phyloP scores from a whole-genome alignment of 1,140 invertebrate genomes.

The Drosophila persimilis region DNA sequence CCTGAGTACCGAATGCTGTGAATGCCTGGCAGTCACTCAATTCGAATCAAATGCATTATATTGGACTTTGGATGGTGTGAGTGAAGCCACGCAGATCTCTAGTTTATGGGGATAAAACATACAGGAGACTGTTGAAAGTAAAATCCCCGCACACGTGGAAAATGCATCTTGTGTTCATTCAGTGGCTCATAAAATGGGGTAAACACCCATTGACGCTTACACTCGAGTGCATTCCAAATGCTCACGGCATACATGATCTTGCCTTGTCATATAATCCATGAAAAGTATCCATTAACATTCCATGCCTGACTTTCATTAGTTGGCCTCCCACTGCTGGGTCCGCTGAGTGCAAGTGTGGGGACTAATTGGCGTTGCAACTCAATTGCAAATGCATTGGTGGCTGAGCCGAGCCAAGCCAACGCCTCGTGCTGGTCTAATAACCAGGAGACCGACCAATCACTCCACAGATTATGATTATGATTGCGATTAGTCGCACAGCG shows the following conservation, averaged over 20 bases:
- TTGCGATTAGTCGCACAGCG: constrained; percentile 21
- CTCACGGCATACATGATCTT: constrained; percentile 16
- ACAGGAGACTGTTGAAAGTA: too few relatives aligned
- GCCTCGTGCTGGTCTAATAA: constrained; percentile 66
- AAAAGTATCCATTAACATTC: constrained; percentile 39
- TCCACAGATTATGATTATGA: constrained; percentile 41
- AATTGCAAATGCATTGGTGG: constrained; percentile 51
- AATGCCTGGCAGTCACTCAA: too few relatives aligned
- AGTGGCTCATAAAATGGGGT: background rate
- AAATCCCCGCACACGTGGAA: too few relatives aligned
- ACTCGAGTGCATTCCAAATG: constrained; percentile 6
- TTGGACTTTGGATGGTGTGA: too few relatives aligned
- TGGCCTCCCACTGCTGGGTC: background rate
- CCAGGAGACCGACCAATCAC: constrained; percentile 17
- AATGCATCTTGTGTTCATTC: too few relatives aligned
- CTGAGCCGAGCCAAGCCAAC: background rate
- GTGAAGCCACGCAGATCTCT: too few relatives aligned
- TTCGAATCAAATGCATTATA: too few relatives aligned
- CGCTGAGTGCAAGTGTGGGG: constrained; percentile 32
- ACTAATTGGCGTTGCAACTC: constrained; percentile 70
- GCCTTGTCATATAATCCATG: constrained; percentile 46
- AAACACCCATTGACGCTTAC: constrained; percentile 15
- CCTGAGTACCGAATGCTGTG: too few relatives aligned
- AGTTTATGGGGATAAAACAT: too few relatives aligned
- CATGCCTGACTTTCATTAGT: constrained; percentile 23